Percentiles rank a stretch among this genome's conserved stretches.
phyloP scores from a whole-genome alignment of 2,113 vertebrate species.

The Pitta sordida region DNA sequence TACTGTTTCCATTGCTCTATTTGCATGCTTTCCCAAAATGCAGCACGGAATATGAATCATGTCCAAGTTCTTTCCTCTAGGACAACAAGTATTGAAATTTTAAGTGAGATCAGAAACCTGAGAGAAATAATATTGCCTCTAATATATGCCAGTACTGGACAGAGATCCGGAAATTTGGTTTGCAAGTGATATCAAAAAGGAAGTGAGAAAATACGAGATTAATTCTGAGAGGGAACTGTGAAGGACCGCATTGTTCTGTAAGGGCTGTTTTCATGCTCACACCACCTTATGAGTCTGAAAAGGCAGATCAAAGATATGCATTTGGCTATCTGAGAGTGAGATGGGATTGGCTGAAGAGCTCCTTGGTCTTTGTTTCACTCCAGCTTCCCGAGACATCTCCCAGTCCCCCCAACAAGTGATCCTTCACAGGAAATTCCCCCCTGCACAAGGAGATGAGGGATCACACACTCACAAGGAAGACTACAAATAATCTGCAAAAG shows the following conservation, averaged over 20 bases:
- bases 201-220: background rate
- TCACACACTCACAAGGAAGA: background rate
- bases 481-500: background rate
- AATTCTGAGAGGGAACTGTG: background rate
- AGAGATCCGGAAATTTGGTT: background rate
- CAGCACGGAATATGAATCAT: background rate
- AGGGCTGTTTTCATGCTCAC: background rate
- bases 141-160: background rate
- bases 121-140: background rate
- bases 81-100: background rate
- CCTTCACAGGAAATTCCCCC: background rate
- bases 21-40: background rate
- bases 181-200: background rate
- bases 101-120: background rate
- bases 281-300: background rate
- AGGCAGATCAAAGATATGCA: background rate
- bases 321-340: background rate
- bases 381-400: background rate
- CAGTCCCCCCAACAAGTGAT: background rate
- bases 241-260: background rate
- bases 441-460: background rate
- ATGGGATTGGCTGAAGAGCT: background rate
- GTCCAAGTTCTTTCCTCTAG: background rate
- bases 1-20: background rate
- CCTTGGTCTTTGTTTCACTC: background rate